phyloP scores from a whole-genome alignment of 2,113 vertebrate genomes.

The Calyptomena viridis region DNA sequence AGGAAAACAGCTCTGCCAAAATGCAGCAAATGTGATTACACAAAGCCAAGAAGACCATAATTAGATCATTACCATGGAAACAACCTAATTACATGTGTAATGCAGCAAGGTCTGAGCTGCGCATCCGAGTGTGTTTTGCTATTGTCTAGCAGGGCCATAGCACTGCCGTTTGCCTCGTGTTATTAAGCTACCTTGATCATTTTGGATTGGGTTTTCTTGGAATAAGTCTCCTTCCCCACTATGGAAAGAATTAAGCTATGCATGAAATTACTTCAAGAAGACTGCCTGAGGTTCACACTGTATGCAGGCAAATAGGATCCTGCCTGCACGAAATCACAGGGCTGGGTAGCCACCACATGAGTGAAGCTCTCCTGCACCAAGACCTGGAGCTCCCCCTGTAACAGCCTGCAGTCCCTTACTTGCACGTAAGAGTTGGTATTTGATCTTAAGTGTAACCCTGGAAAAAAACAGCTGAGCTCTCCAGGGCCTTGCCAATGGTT shows the following conservation, averaged over 20 bases:
- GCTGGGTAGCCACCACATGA: not conserved
- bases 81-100: constrained; percentile 84
- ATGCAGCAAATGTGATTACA: constrained; percentile 82
- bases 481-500: not conserved
- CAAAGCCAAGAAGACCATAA: constrained; percentile 81
- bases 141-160: constrained; percentile 67
- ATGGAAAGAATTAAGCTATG: constrained; percentile 10
- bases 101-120: constrained; percentile 73
- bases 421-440: not conserved
- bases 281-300: not conserved
- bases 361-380: not conserved
- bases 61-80: constrained; percentile 87
- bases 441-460: not conserved
- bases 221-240: constrained; percentile 1
- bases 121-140: constrained; percentile 72
- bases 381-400: not conserved
- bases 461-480: not conserved
- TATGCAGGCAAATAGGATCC: not conserved
- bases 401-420: not conserved
- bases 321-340: not conserved
- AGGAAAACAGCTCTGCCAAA: constrained; percentile 79
- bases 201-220: constrained; percentile 34
- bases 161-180: constrained; percentile 38
- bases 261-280: not conserved
- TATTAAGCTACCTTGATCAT: constrained; percentile 61